Conservation (phyloP, 2,113 vertebrate species). For the Leucosticte australis region DNA sequence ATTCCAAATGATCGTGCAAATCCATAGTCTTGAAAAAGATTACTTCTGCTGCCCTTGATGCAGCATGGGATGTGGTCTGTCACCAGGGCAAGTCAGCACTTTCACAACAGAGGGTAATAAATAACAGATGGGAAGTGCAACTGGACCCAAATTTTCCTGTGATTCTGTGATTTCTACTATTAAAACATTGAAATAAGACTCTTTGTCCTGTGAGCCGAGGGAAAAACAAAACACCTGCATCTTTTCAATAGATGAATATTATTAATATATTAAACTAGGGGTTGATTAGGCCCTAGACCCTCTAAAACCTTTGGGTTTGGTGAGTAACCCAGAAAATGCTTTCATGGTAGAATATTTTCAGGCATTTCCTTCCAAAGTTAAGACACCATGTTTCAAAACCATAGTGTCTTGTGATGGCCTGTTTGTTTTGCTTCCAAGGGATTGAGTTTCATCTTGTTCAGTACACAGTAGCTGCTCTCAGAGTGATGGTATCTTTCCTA, state of each 20-base stretch:
- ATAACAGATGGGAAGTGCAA: background rate
- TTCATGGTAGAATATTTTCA: background rate
- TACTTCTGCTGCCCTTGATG: background rate
- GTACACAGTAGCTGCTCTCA: background rate
- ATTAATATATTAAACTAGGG: background rate
- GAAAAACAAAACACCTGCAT: background rate
- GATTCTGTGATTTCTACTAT: background rate
- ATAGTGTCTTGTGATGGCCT: background rate
- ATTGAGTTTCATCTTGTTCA: slow-evolving; percentile 19
- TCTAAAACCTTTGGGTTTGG: background rate
- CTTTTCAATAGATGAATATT: background rate
- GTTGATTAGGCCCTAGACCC: background rate
- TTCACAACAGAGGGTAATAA: background rate
- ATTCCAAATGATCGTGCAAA: background rate
- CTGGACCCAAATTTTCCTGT: background rate
- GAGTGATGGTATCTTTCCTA: background rate
- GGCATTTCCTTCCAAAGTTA: background rate
- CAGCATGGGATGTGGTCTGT: rapidly evolving
- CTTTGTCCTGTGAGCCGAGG: background rate
- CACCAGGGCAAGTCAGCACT: background rate
- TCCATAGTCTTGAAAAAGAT: background rate
- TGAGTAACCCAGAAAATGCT: background rate
- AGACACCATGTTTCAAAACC: background rate
- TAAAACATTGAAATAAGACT: background rate
- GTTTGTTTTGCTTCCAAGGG: slow-evolving; percentile 27